Base-by-base conservation (phyloP, 2,888 invertebrate genomes). In the Athalia cordata region DNA sequence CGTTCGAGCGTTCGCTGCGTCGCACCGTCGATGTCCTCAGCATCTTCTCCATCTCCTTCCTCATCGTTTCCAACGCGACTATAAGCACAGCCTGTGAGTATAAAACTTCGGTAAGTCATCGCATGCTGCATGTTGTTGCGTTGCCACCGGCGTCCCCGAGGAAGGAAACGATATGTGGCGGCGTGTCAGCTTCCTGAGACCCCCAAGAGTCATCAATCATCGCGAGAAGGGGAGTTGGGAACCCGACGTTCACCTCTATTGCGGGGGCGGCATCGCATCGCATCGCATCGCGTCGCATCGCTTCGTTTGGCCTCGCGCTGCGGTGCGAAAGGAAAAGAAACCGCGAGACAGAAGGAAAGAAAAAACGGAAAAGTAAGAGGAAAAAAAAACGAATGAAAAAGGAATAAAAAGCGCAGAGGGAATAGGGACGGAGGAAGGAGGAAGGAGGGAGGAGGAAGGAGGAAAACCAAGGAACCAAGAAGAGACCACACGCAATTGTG, bases 201-300 rank as follows among this genome's bases (percentile, higher is more conserved):
- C 72, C 72, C 74, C 49, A 57, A 55, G 55, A 72, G 78, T 78
- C 78, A 78, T 78, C 78, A 72, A 78, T 78, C 78, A 78, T 78
- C 78, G 45, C 52, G 64, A 65, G 74, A 45, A 62, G 77, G 77
- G 77, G 61, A 47, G 64, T 9, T 5, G 29, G n/a, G 15, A 47
- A 50, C 11, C 13, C 52, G 52, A 62, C 43, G 66, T 66, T 67
- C 55, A 29, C 29, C 29, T 76, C 9, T 4, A 50, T 13, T 59
- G 66, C 67, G 65, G 55, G 59, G 77, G 77, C 72, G 72, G 59
- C 47, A 15, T 43, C 29, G 13, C 59, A 13, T 43, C 65, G 65
- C 75, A n/a, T n/a, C 29, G 29, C 29, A 2, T 29, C 29, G 29
- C 29, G 29, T 29, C 29, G 29, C 29, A 29, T 29, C 29, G 29